Base-by-base conservation (phyloP, 1,140 invertebrate genomes). In the Lepidurus arcticus region DNA sequence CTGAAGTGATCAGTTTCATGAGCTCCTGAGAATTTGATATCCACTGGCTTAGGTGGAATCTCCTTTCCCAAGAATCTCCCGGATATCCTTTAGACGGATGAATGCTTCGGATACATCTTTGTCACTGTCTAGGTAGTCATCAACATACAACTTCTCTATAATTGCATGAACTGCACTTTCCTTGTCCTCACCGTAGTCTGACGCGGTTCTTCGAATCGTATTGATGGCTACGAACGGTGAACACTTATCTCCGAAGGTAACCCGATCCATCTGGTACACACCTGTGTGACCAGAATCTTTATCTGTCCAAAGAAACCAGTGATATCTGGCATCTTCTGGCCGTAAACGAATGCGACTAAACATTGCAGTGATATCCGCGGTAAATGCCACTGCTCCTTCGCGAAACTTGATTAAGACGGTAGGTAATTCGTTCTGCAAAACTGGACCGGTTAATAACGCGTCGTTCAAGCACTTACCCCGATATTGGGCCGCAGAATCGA, bases 391-490 rank as follows among this genome's bases (percentile, higher is more conserved):
- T 45, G 8, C 34, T 16, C 47, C 44, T 42, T 81, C 73, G 5
- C 81, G 73, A 43, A 82, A 81, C 16, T 78, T 76, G 16, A 74
- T 42, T n/a, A 78, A 0, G 9, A 81, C 79, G 1, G 42, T 13
- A 42, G 65, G 42, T 7, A 81, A 47, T 7, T 79, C 42, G 9
- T 44, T 80, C 10, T 80, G 65, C 1, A 80, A 34, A 26, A 79
- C 80, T 1, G 81, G 80, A 5, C 78, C 79, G 1, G n/a, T 74
- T 1, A 76, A 11, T 1, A 82, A n/a, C 13, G n/a, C 6, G 9
- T 78, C 78, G 44, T 82, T 81, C 0, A 82, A 53, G 47, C 81
- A 74, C 1, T 65, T 73, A 53, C 80, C 80, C 4, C 24, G 21
- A 11, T 11, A 76, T 43, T 76, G 9, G 24, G 75, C 75, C 8